Evolutionary conservation across 30 jellyfish, hydroid and myxozoan species (phyloP).

Genomic region (Aurelia aurita): DNA sequence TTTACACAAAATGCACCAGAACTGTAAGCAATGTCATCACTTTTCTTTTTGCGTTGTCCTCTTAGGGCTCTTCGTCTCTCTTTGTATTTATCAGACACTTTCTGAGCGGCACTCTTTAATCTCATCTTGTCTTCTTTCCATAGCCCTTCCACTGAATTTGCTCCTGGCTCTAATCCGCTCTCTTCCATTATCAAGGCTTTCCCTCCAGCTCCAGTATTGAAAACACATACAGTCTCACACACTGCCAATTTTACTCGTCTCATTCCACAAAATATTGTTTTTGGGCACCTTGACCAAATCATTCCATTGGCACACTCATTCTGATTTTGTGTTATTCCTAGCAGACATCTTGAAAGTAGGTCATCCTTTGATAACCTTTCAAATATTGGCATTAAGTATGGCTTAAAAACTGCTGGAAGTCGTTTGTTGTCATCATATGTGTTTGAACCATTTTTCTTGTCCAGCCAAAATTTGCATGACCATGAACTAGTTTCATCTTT

Average conservation of each 20-base stretch:
- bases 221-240: neutral
- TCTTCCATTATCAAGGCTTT: neutral
- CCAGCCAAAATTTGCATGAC: constrained; percentile 42
- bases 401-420: constrained; percentile 17
- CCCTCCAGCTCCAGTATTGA: constrained; percentile 10
- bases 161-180: neutral
- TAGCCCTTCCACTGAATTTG: neutral
- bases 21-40: neutral
- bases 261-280: constrained; percentile 47
- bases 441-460: neutral
- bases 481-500: constrained; percentile 15
- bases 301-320: constrained; percentile 30
- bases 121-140: neutral
- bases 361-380: constrained; percentile 15
- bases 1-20: neutral
- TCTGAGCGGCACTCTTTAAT: neutral
- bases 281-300: constrained; percentile 66
- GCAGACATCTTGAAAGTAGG: constrained; percentile 35
- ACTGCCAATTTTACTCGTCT: constrained; percentile 31
- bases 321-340: constrained; percentile 59
- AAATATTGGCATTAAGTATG: constrained; percentile 21
- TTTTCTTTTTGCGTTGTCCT: neutral
- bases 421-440: neutral
- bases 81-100: constrained; percentile 1
- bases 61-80: neutral